Evolutionary conservation across 64 coral and sea anemone genomes (phyloP), one percentile per base, ranked within the genome.

Genomic region (Orbicella faveolata): DNA sequence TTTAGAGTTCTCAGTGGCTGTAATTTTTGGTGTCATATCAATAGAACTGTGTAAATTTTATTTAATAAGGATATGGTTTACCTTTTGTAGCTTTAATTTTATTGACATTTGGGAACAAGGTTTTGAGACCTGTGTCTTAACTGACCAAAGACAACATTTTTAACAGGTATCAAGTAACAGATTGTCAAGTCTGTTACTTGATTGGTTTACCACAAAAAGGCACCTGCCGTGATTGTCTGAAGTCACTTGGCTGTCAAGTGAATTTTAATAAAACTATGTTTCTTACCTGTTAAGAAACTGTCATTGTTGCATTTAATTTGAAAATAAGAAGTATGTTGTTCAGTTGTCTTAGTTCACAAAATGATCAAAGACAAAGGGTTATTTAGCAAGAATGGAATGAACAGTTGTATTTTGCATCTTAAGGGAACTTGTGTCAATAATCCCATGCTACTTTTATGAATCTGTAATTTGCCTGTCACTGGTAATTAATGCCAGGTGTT

Each of bases 401-500:
- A 59, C 55, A 59, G 11, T 59, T 59, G 10, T 9, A 16, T 59
- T 9, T 1, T 59, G 10, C 15, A 16, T 59, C 15, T 1, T 59
- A 59, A 59, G 44, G 44, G 5, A 48, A 48, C 3, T 48, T 59
- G 15, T 59, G 54, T 59, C 55, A 14, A 14, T 16, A 59, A 59
- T 59, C 15, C 55, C 55, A 59, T 59, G 11, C 12, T 15, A 59
- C 15, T 59, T 8, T 59, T 59, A 15, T 59, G 55, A 14, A 59
- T 59, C 55, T 59, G 55, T 59, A 59, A 59, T 59, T 59, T 59
- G 55, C 55, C 55, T 13, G 15, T 59, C 55, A 59, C 55, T 79
- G 12, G 11, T 79, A 79, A 26, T 57, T 79, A 79, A 48, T 57
- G 51, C 9, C 77, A 79, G 77, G 77, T 79, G 77, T 79, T 30